Evolutionary conservation across 2,113 vertebrate species (phyloP), one percentile per base, ranked within the genome.

Genomic region (Crotalus viridis): DNA sequence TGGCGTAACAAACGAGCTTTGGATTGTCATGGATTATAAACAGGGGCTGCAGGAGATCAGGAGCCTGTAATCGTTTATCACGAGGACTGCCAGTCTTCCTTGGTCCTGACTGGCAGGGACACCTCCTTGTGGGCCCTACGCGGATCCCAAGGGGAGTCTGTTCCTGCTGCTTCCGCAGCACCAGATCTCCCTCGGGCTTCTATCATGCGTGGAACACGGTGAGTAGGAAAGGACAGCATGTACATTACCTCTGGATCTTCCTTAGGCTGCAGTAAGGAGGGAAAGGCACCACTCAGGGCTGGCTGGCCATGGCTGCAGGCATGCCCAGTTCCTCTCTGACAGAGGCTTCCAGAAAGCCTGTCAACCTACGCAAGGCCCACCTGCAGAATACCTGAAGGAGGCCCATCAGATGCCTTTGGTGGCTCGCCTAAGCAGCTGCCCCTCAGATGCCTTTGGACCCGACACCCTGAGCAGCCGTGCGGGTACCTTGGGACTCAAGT

Each of bases 231-330:
- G 22, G 43, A 81, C 7, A 6, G 88, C 74, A n/a, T 28, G 92
- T 19, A 95, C 91, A 0, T 94, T 97, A 96, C 95, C 97, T 97
- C 48, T 94, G 96, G 92, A 95, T 95, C 91, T 94, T 96, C 95
- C 96, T 97, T 94, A 96, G 95, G 95, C 95, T 96, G 95, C 96
- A 96, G 26, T 39, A 95, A 94, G 33, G 0, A 3, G 81, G 92
- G 89, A 91, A 96, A 96, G 88, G 96, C 95, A 96, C 95, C 92
- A 39, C 94, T 94, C 0, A 5, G 28, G 12, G 52, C 93, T 95
- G 94, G 96, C 64, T 94, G 93, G 87, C 74, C 0, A 85, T 54
- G n/a, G 57, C n/a, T 12, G 3, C 15, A n/a, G 15, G 0, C 15
- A 56, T n/a, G 48, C n/a, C 57, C 10, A 17, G 5, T 48, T n/a